Evolutionary conservation across 2,113 vertebrate genomes (phyloP), one percentile per base, ranked within the genome.

Genomic region (Apeltes quadracus): DNA sequence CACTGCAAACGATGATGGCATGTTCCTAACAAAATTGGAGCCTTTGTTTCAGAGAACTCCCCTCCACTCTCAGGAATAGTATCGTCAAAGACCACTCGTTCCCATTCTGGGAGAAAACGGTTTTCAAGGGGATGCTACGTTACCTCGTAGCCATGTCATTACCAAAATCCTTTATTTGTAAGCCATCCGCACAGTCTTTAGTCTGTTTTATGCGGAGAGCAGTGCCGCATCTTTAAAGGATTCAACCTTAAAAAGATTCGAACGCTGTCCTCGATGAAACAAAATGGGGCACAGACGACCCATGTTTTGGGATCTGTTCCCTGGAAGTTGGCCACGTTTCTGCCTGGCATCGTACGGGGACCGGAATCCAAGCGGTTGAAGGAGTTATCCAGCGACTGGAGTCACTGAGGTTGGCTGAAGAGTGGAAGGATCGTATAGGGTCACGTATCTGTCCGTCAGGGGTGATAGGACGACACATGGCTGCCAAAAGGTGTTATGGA

Each of bases 1-100:
- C 89, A 87, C 87, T 90, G 83, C 87, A 93, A 91, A 93, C 77
- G 81, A 92, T 90, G 92, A 95, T 94, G 94, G 94, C 92, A 94
- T 94, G 85, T 94, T 94, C 94, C 93, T 93, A 91, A 85, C 82
- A 41, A 93, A 93, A 92, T 69, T 88, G 86, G 71, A 81, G 89
- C 85, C 92, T 95, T 92, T 93, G 92, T 93, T 93, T 92, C 81
- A 84, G 84, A 92, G 82, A 91, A 89, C 92, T 93, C 92, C 92
- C 92, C 92, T 94, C 91, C 91, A 91, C 88, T 93, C 91, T 85
- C 87, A 91, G 88, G 84, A 93, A 90, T 93, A 92, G 93, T 93
- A 92, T 93, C 93, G 92, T 89, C 93, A 94, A 91, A 89, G 89
- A 91, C 84, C 84, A 87, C 75, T 87, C 88, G 38, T 70, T 83